These are phyloP conservation scores for Calephelis virginiensis DNA, from an alignment of 1,140 invertebrate genomes.

Conservation along the genomic window DNA sequence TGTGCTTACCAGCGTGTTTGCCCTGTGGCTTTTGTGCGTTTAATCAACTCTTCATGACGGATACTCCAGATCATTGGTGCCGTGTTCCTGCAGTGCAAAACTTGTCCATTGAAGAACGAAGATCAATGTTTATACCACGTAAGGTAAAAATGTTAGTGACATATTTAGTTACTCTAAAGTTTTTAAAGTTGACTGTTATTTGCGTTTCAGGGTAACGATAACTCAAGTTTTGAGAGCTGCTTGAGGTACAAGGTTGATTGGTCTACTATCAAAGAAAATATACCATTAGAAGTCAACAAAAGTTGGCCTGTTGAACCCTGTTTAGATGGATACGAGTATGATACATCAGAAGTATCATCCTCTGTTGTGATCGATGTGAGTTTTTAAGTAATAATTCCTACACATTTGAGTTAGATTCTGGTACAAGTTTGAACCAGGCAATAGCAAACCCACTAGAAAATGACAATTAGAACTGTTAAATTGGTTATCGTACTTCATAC, in stretches of 20 bases:
- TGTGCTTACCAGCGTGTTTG: conserved; percentile 91
- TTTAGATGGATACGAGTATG: conserved; percentile 89
- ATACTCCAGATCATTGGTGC: conserved; percentile 90
- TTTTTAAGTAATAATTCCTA: conserved; percentile 25
- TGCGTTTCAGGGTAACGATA: conserved; percentile 71
- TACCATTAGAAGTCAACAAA: conserved; percentile 54
- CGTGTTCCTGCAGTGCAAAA: conserved; percentile 82
- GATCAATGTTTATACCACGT: conserved; percentile 82
- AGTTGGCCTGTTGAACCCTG: conserved; percentile 85
- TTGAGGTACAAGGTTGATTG: conserved; percentile 85
- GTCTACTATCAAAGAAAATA: conserved; percentile 76
- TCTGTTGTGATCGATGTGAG: conserved; percentile 91
- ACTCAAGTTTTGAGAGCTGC: conserved; percentile 65
- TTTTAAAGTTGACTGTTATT: conserved; percentile 4
- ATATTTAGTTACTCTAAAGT: conserved; percentile 4
- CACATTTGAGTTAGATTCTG: not conserved
- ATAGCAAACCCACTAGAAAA: too few species aligned
- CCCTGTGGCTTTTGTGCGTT: conserved; percentile 94
- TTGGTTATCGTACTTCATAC: too few species aligned
- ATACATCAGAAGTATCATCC: conserved; percentile 82
- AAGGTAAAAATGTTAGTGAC: conserved; percentile 49
- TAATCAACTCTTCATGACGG: conserved; percentile 93
- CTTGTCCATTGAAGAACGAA: conserved; percentile 80
- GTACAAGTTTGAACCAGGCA: too few species aligned
- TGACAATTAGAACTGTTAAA: too few species aligned